phyloP scores from a whole-genome alignment of 23 tunicate genomes.

The Trididemnum nubilum region DNA sequence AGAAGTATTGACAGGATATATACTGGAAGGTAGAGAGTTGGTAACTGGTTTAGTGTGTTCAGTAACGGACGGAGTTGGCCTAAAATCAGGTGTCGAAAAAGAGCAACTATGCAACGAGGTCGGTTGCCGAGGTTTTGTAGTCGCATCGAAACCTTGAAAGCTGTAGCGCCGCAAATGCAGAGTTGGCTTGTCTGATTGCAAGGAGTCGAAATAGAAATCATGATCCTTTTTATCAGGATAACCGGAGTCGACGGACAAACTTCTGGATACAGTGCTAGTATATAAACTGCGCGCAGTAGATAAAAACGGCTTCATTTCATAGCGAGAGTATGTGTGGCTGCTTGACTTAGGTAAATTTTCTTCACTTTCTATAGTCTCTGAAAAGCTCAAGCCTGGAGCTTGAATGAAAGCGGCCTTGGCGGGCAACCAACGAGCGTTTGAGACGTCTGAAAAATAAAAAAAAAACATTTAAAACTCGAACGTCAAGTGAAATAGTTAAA shows the following conservation, averaged over 20 bases:
- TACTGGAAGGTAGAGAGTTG: neutral
- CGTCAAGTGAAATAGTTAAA: too few relatives aligned
- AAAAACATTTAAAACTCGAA: neutral
- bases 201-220: neutral
- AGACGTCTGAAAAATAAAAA: constrained; percentile 21
- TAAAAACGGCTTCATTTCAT: too few relatives aligned
- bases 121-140: neutral
- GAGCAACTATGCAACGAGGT: neutral
- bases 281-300: too few relatives aligned
- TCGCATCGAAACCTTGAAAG: constrained; percentile 23
- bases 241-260: constrained; percentile 24
- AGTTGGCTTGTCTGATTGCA: neutral
- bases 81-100: neutral
- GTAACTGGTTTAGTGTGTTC: neutral
- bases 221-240: neutral
- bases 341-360: too few relatives aligned
- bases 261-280: too few relatives aligned
- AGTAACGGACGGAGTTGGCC: neutral
- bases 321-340: too few relatives aligned
- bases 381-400: constrained; percentile 5
- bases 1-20: neutral
- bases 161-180: constrained; percentile 52
- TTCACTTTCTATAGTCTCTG: neutral
- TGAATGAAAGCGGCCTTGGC: constrained; percentile 40
- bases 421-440: neutral